Evolutionary conservation across 2,113 vertebrate genomes (phyloP).

Genomic region (Rhinichthys klamathensis): DNA sequence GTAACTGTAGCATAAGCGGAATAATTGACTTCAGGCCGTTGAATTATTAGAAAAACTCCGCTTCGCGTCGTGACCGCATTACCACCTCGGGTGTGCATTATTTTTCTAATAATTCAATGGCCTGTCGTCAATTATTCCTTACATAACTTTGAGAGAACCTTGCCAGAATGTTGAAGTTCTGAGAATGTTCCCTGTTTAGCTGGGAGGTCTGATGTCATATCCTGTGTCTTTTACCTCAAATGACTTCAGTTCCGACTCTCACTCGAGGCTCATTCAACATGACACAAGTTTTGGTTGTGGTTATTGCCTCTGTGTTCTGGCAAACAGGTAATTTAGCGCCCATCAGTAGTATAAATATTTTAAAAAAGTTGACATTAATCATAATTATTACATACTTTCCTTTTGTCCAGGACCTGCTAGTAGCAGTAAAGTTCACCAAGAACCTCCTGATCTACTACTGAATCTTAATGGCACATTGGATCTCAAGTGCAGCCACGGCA

Average conservation of each 20-base stretch:
- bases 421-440: background rate
- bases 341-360: background rate
- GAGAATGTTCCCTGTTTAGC: too few species aligned
- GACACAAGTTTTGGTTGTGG: background rate
- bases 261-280: background rate
- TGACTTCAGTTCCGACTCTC: background rate
- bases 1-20: too few species aligned
- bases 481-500: slow-evolving; percentile 35
- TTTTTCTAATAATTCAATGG: too few species aligned
- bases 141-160: too few species aligned
- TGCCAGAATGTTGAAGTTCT: too few species aligned
- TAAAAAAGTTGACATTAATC: background rate
- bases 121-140: too few species aligned
- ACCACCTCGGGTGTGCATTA: too few species aligned
- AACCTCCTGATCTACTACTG: background rate
- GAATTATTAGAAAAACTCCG: too few species aligned
- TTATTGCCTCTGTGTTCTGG: slow-evolving; percentile 13
- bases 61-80: too few species aligned
- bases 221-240: background rate
- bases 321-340: background rate
- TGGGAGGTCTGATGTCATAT: background rate
- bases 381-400: background rate
- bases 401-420: background rate
- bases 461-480: background rate
- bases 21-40: too few species aligned